phyloP scores from a whole-genome alignment of 1,140 invertebrate species.

The Drosophila leontia region DNA sequence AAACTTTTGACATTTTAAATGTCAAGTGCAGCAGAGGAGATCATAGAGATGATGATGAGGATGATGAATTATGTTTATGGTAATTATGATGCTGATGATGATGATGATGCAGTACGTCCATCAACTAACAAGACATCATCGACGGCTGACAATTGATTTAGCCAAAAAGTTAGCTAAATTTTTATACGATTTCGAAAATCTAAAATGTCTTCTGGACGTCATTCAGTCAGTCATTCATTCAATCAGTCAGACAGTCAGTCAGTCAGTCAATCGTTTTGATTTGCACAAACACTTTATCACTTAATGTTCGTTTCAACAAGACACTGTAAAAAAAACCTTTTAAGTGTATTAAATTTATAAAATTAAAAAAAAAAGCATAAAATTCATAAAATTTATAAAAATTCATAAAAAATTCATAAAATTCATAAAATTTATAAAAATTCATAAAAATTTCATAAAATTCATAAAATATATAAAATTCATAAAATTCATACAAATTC shows the following conservation, averaged over 20 bases:
- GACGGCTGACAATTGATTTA: constrained; percentile 16
- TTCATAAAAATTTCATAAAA: too few relatives aligned
- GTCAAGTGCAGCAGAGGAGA: constrained; percentile 17
- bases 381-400: too few relatives aligned
- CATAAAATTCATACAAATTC: too few relatives aligned
- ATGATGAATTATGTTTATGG: neutral
- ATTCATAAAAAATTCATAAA: too few relatives aligned
- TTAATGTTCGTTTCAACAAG: constrained; percentile 58
- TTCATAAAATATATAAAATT: too few relatives aligned
- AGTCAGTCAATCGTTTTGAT: constrained; percentile 70
- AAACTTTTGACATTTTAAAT: constrained; percentile 37
- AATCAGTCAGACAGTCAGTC: constrained; percentile 10
- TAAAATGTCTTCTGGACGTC: neutral
- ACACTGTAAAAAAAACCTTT: constrained; percentile 8
- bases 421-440: too few relatives aligned
- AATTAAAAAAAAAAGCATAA: too few relatives aligned
- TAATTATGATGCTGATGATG: neutral
- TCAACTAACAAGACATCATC: constrained; percentile 9
- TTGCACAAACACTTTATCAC: constrained; percentile 77
- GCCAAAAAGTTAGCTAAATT: constrained; percentile 3
- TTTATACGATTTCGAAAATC: constrained; percentile 25
- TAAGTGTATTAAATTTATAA: too few relatives aligned
- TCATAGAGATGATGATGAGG: neutral
- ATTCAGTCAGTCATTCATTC: neutral
- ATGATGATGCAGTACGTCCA: constrained; percentile 1